phyloP scores from a whole-genome alignment of 2,888 invertebrate species.

The Megamerina dolium region DNA sequence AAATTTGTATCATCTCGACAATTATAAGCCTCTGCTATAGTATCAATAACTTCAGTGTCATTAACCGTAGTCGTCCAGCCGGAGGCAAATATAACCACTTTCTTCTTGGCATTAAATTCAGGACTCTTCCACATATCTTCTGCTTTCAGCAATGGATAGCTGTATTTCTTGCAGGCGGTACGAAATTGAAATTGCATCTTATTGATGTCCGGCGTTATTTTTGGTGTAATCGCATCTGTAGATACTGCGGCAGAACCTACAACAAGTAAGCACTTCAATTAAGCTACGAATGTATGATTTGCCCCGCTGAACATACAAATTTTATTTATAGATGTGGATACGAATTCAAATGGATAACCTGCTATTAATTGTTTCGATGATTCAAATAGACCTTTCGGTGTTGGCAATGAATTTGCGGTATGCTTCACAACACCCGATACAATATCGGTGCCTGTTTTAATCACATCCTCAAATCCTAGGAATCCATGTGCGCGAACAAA shows the following conservation, averaged over 20 bases:
- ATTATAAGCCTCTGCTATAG: constrained; percentile 36
- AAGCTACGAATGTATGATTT: too few species aligned
- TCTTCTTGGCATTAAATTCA: constrained; percentile 35
- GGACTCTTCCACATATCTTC: constrained; percentile 38
- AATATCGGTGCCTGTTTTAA: constrained; percentile 15
- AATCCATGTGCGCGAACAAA: too few species aligned
- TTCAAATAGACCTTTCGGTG: constrained; percentile 35
- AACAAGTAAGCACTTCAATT: too few species aligned
- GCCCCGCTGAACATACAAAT: constrained; percentile 43
- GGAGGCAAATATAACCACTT: constrained; percentile 39
- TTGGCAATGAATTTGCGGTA: constrained; percentile 27
- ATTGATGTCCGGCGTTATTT: constrained; percentile 35
- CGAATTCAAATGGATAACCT: constrained; percentile 43
- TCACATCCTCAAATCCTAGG: too few species aligned
- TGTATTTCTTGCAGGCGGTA: constrained; percentile 31
- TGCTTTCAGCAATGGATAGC: constrained; percentile 34
- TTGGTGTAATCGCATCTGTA: constrained; percentile 31
- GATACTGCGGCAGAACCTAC: constrained; percentile 41
- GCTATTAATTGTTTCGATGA: constrained; percentile 40
- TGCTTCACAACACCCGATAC: constrained; percentile 28
- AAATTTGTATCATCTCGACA: constrained; percentile 44
- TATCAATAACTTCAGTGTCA: constrained; percentile 29
- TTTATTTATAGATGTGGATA: constrained; percentile 34
- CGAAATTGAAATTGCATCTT: constrained; percentile 41
- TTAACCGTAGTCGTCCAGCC: constrained; percentile 44